Conservation (phyloP, 2,888 invertebrate genomes). For the Metopia argyrocephala region DNA sequence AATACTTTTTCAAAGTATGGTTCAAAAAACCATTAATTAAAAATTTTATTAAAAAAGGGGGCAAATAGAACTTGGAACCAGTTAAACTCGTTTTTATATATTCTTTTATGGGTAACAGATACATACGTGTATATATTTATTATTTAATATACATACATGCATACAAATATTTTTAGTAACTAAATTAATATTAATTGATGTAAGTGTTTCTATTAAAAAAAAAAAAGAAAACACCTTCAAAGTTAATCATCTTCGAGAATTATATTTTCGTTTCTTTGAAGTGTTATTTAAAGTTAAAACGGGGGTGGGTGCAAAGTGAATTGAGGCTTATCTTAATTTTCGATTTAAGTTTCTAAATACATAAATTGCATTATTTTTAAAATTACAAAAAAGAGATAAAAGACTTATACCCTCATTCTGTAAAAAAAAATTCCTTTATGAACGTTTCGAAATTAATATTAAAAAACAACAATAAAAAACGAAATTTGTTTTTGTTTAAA, state of each 20-base stretch:
- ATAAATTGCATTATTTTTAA: not conserved
- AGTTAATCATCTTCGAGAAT: not conserved
- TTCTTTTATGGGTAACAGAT: no score
- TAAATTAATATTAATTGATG: no score
- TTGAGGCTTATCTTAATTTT: not conserved
- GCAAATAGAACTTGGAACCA: no score
- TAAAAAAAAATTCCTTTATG: no score
- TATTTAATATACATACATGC: no score
- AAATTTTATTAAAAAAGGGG: no score
- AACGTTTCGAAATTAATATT: no score
- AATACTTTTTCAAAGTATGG: no score
- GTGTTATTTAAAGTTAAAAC: not conserved
- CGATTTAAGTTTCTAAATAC: not conserved
- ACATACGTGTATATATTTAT: not conserved
- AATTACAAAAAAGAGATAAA: not conserved
- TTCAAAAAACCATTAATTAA: no score
- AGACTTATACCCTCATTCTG: no score
- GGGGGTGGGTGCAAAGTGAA: not conserved
- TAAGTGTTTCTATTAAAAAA: not conserved
- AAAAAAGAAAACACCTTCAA: not conserved
- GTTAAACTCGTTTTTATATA: not conserved
- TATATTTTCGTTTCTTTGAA: not conserved
- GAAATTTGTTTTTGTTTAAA: no score
- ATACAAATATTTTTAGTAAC: not conserved
- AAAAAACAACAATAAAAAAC: no score